phyloP scores from a whole-genome alignment of 2,113 vertebrate genomes.

The Ceyx margarethae region DNA sequence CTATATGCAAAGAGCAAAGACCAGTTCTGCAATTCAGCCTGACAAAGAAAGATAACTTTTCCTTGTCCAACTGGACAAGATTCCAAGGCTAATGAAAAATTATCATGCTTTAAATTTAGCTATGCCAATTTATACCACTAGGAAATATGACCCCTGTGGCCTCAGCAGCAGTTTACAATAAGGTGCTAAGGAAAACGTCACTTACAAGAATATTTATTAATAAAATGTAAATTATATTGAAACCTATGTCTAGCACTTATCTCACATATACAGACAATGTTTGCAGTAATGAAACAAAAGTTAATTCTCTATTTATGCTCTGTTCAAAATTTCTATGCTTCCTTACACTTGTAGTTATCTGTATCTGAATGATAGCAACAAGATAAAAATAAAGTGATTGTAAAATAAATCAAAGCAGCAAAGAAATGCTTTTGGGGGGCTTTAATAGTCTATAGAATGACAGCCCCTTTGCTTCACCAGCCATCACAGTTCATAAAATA shows the following conservation, averaged over 20 bases:
- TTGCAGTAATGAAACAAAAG: neutral
- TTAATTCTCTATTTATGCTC: neutral
- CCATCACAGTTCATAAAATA: neutral
- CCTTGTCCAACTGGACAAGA: neutral
- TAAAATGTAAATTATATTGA: neutral
- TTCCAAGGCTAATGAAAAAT: neutral
- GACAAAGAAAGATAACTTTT: constrained; percentile 1
- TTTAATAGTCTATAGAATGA: neutral
- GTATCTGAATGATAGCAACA: neutral
- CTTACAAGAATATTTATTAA: constrained; percentile 12
- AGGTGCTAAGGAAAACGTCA: neutral
- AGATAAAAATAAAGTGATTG: neutral
- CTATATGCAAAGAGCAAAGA: neutral
- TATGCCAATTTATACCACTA: neutral
- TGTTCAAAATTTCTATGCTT: neutral
- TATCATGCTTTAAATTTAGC: neutral
- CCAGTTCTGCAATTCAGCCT: neutral
- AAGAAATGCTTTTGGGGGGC: neutral
- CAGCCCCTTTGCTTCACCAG: neutral
- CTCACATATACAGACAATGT: neutral
- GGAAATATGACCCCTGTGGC: neutral
- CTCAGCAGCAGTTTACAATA: neutral
- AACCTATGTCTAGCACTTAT: neutral
- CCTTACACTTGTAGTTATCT: neutral
- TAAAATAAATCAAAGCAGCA: neutral